Base-by-base conservation (phyloP, 2,888 invertebrate species). In the Drosophila mimetica region DNA sequence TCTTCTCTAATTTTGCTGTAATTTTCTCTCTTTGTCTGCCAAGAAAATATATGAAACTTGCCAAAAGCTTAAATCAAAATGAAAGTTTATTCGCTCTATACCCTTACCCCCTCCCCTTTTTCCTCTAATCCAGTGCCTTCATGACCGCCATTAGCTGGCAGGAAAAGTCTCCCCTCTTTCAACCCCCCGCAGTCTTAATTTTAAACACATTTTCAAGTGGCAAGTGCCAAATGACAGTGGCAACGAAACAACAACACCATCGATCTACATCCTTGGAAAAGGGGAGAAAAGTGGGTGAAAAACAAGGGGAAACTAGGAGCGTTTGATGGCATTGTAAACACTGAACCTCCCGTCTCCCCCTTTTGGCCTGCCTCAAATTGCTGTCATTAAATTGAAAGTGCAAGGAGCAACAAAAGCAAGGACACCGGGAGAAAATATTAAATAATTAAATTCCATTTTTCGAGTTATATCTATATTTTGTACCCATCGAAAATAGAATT, bases 131-230 rank as follows among this genome's bases (percentile, higher is more conserved):
- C 53, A 58, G 52, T 42, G 70, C 44, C 61, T 60, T 74, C 50
- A 53, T 55, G 59, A 75, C 75, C 64, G 70, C 74, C 74, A 74
- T 74, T 74, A 74, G 74, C 69, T 67, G 54, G 52, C 65, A 52
- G 48, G 51, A 57, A 37, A 42, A 59, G 69, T n/a, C 20, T 20
- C 18, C 32, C 9, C 9, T 39, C 2, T 16, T 8, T 14, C 2
- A 5, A 13, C 46, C n/a, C 1, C 6, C 46, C 25, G 34, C 30
- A 30, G 32, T 32, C 44, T 44, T 50, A 67, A 53, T 71, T 61
- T 70, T 52, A 70, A 70, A 70, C 53, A 71, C 61, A 70, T 61
- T 70, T 70, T 53, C 70, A 60, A 70, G 63, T 65, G 63, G 61
- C 47, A 61, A 71, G 71, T 70, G 69, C 71, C 69, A 69, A 69